Evolutionary conservation across 1,140 invertebrate genomes (phyloP).

Genomic region (Tetragonula clypearis): DNA sequence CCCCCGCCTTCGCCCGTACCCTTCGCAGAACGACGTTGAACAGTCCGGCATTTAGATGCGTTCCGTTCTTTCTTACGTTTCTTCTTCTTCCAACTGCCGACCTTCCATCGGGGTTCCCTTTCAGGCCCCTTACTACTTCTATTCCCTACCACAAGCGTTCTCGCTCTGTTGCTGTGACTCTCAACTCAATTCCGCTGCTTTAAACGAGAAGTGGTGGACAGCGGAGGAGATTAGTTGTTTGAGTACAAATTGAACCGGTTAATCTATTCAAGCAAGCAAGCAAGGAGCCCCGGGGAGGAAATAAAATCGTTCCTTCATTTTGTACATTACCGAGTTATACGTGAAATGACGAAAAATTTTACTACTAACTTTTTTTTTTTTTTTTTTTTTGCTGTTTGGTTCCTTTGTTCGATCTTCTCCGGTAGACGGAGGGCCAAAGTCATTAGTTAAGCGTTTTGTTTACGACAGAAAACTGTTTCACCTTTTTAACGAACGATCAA

Average conservation of each 20-base stretch:
- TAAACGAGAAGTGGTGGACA: constrained; percentile 8
- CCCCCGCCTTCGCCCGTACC: constrained; percentile 59
- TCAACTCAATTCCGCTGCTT: constrained; percentile 42
- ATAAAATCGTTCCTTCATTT: background rate
- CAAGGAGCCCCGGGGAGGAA: background rate
- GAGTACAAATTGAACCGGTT: constrained; percentile 44
- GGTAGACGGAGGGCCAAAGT: too few species aligned
- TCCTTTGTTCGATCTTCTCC: background rate
- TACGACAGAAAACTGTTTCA: background rate
- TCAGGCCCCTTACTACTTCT: constrained; percentile 41
- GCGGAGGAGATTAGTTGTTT: constrained; percentile 27
- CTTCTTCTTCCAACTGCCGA: constrained; percentile 59
- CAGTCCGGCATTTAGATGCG: constrained; percentile 33
- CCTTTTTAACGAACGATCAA: background rate
- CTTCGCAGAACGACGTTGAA: constrained; percentile 45
- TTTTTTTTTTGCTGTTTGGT: background rate
- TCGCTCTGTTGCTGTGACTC: constrained; percentile 40
- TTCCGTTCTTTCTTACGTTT: constrained; percentile 58
- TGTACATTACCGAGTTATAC: background rate
- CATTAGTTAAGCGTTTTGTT: background rate
- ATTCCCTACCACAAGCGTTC: constrained; percentile 39
- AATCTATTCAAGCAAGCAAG: constrained; percentile 15
- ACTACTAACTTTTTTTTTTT: background rate
- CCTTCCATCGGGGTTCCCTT: constrained; percentile 46
- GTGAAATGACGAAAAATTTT: background rate